A percentile compares a stretch with the other conserved stretches of the same genome.
phyloP scores from a whole-genome alignment of 53 echinoderm and acorn worm genomes.

The Crossaster papposus region DNA sequence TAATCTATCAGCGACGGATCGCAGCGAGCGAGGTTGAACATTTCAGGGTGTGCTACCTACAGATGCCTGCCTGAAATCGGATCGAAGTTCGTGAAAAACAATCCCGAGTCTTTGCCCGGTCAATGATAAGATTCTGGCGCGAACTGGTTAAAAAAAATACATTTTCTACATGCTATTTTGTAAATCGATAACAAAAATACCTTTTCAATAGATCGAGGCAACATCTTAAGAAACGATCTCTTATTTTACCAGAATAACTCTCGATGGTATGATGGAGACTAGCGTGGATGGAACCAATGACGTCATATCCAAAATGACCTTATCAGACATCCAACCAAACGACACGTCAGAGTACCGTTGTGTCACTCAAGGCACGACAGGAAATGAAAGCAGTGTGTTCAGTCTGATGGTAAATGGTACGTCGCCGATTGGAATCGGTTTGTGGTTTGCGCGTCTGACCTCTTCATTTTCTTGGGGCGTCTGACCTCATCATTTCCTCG shows the following conservation, averaged over 20 bases:
- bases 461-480: not conserved
- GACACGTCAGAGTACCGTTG: conserved; percentile 48
- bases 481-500: not conserved
- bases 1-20: too few relatives aligned
- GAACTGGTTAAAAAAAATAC: too few relatives aligned
- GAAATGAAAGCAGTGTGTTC: conserved; percentile 49
- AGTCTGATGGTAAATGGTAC: conserved; percentile 53
- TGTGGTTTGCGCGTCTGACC: not conserved
- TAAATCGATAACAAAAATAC: too few relatives aligned
- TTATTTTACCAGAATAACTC: conserved; percentile 37
- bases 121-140: too few relatives aligned
- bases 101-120: too few relatives aligned
- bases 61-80: too few relatives aligned
- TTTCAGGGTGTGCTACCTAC: too few relatives aligned
- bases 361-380: conserved; percentile 13
- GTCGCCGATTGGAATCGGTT: not conserved
- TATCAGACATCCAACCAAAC: conserved; percentile 49
- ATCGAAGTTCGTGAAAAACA: too few relatives aligned
- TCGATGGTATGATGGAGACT: conserved; percentile 47
- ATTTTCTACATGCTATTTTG: too few relatives aligned
- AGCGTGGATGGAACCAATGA: conserved; percentile 38
- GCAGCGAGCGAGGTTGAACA: too few relatives aligned
- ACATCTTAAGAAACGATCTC: not conserved
- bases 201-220: too few relatives aligned
- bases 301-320: conserved; percentile 46